Evolutionary conservation across 2,888 invertebrate species (phyloP).

Genomic region (Nebria salina): DNA sequence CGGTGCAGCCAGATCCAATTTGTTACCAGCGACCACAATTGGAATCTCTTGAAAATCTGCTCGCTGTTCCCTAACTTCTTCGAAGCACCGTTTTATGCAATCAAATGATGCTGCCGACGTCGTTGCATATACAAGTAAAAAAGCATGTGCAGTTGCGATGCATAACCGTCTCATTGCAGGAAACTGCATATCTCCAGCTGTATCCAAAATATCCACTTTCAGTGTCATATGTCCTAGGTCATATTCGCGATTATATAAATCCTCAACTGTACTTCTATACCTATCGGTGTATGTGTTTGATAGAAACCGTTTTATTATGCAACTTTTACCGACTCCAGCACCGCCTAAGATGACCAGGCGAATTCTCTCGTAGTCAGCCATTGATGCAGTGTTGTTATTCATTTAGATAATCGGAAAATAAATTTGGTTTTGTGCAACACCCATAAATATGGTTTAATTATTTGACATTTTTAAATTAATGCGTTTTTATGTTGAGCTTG

Average conservation of each 20-base stretch:
- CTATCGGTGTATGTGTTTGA: constrained; percentile 82
- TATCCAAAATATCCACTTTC: constrained; percentile 83
- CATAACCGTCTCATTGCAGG: constrained; percentile 90
- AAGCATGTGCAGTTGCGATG: constrained; percentile 88
- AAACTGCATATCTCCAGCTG: constrained; percentile 87
- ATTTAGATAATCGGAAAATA: constrained; percentile 49
- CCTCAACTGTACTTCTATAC: constrained; percentile 88
- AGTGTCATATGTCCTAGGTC: constrained; percentile 78
- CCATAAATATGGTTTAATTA: background rate
- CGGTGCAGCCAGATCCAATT: constrained; percentile 78
- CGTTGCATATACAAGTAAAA: constrained; percentile 85
- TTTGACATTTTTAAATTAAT: background rate
- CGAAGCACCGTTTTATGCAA: constrained; percentile 78
- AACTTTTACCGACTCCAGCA: constrained; percentile 85
- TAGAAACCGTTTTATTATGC: constrained; percentile 82
- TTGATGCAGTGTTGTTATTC: constrained; percentile 63
- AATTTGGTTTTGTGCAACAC: background rate
- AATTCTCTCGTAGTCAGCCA: constrained; percentile 81
- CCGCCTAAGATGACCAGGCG: constrained; percentile 86
- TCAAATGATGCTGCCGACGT: constrained; percentile 79
- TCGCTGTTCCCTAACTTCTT: constrained; percentile 84
- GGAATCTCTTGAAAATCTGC: constrained; percentile 82
- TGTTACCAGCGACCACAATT: constrained; percentile 88
- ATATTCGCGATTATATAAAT: constrained; percentile 86
- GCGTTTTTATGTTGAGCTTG: background rate